Base-by-base conservation (phyloP, 2,888 invertebrate species). In the Hypercompe scribonia region DNA sequence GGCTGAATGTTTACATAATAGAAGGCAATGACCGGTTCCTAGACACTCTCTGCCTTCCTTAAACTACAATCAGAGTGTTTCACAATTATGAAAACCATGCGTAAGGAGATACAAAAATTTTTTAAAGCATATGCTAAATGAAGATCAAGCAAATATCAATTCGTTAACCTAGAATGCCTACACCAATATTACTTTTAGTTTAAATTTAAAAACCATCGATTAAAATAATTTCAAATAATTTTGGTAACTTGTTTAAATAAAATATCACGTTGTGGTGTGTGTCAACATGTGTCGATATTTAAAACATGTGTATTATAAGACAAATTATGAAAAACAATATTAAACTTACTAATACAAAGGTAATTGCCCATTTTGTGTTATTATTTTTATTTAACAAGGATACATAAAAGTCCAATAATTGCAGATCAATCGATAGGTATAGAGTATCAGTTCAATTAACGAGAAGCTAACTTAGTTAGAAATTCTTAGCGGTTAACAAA, bases 401-500 rank as follows among this genome's bases (percentile, higher is more conserved):
- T 68, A 75, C 46, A 68, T 74, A 75, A 80, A 39, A 82, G 73
- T 75, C 73, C 65, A 72, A 78, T 74, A 78, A 73, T 75, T 76
- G 67, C 54, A 68, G 68, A 68, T 68, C 75, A 78, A 81, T 81
- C 78, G 74, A 75, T 77, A 73, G 64, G 65, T 68, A 69, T 34
- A 67, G 72, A 54, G 71, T 78, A 81, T 81, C 74, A 78, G 80
- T 80, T 81, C 81, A 81, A 81, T 81, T 81, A 81, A 68, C 61
- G 78, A 74, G 67, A 50, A 72, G 63, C 75, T 78, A 81, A 82
- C 75, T 81, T 81, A 71, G 28, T 68, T 65, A 75, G 68, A 78
- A 83, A 81, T 73, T 71, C 81, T 80, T 71, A 68, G 71, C 70
- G 73, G 83, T 82, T 82, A 80, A 82, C 75, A 74, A 75, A 80